A percentile compares a stretch with the other conserved stretches of the same genome.
Evolutionary conservation across 2,113 vertebrate species (phyloP).

Genomic region (Microtus pennsylvanicus): DNA sequence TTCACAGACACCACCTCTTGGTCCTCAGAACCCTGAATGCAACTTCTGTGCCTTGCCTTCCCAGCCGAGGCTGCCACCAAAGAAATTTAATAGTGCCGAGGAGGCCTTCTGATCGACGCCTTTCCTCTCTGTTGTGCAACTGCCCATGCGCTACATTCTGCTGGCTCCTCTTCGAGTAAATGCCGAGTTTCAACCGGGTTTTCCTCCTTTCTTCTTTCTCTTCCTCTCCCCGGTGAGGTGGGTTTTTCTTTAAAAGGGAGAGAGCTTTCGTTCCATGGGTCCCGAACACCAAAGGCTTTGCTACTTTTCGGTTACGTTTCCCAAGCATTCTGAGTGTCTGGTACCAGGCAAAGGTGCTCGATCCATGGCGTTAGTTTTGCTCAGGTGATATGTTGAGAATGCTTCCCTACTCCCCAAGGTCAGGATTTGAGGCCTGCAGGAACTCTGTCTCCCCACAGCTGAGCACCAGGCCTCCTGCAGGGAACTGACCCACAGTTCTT

Average conservation of each 20-base stretch:
- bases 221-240: neutral
- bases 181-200: constrained; percentile 63
- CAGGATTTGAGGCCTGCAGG: neutral
- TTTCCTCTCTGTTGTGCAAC: constrained; percentile 41
- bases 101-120: constrained; percentile 68
- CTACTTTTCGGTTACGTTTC: neutral
- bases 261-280: constrained; percentile 6
- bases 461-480: neutral
- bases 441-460: neutral
- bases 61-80: constrained; percentile 68
- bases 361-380: neutral
- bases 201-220: constrained; percentile 38
- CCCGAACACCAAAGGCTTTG: neutral
- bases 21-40: constrained; percentile 68
- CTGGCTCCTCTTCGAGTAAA: constrained; percentile 78
- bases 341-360: neutral
- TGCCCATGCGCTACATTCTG: constrained; percentile 55
- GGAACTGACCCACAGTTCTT: neutral
- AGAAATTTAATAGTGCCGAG: constrained; percentile 62
- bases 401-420: neutral
- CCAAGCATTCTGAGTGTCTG: neutral
- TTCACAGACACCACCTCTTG: constrained; percentile 80
- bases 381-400: neutral
- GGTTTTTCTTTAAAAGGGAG: constrained; percentile 4
- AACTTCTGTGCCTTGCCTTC: constrained; percentile 73